Evolutionary conservation across 1,140 invertebrate genomes (phyloP), one percentile per base, ranked within the genome.

Genomic region (Aphidius ervi): DNA sequence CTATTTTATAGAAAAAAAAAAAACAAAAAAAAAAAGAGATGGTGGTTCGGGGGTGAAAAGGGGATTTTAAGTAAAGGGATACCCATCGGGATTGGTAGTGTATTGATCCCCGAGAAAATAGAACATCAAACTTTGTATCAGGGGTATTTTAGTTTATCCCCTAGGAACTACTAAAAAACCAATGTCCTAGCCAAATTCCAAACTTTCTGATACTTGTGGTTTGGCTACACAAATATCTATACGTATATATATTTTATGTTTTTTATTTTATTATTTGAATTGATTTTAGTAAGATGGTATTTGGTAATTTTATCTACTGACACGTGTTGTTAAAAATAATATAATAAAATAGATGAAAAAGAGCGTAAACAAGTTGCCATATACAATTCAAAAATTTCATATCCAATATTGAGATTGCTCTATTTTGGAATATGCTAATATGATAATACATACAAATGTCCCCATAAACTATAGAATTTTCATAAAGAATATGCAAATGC

Each of bases 321-420:
- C 23, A 31, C 23, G 23, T 31, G 23, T 31, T 31, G 23, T 31
- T 3, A 31, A 31, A 57, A 52, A 66, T 54, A 66, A 66, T 58
- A 53, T 56, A 45, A 62, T 57, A 63, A 47, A 58, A 64, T 63
- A 72, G 70, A 70, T n/a, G 5, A 20, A 31, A 59, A 59, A 68
- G 71, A 66, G 70, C 72, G 74, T 77, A 78, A 79, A 78, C 75
- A 78, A 77, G 70, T 31, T 72, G 70, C 74, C 78, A 75, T 73
- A 74, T 31, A 31, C 23, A 31, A 67, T 69, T 31, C 23, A 31
- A 63, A 63, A 62, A 65, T 67, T 65, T 61, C 43, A 68, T 76
- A 78, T 77, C 76, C 76, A 80, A 80, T 80, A 79, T 79, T 78
- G 76, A 79, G 76, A 80, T 80, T 78, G 78, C 76, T 73, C 77